Conservation (phyloP, 2,888 invertebrate genomes). For the Microplitis deprimator region DNA sequence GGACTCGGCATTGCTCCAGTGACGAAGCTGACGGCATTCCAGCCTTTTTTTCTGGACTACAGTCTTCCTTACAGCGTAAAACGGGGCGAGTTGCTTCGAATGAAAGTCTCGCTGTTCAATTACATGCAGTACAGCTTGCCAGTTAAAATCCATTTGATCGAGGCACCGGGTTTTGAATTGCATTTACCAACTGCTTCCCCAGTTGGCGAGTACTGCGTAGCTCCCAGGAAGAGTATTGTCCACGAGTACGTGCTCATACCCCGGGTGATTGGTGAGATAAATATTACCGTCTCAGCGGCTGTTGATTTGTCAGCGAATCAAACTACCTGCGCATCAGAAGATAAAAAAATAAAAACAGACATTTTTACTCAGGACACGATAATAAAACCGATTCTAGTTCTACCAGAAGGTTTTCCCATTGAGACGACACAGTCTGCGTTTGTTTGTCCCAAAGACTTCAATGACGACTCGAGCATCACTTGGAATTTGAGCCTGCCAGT, state of each 20-base stretch:
- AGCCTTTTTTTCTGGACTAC: constrained; percentile 83
- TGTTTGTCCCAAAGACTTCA: constrained; percentile 77
- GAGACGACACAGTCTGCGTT: constrained; percentile 79
- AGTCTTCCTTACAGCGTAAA: constrained; percentile 79
- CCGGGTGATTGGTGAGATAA: constrained; percentile 71
- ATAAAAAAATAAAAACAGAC: neutral
- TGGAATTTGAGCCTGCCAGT: constrained; percentile 73
- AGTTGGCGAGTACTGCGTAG: constrained; percentile 59
- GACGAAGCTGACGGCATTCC: constrained; percentile 74
- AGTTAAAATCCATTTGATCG: constrained; percentile 68
- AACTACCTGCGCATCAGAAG: constrained; percentile 70
- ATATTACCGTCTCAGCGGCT: constrained; percentile 73
- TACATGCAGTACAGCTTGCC: constrained; percentile 80
- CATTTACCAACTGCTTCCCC: constrained; percentile 51
- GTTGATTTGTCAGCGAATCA: constrained; percentile 71
- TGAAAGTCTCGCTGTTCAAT: constrained; percentile 81
- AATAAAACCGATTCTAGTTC: constrained; percentile 76
- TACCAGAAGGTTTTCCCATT: constrained; percentile 82
- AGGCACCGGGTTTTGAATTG: constrained; percentile 60
- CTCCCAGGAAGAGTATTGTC: constrained; percentile 62
- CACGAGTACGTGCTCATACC: constrained; percentile 63
- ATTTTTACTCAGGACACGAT: constrained; percentile 74
- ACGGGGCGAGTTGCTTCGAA: constrained; percentile 77
- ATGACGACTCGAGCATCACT: constrained; percentile 61
- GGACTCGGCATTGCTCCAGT: constrained; percentile 74